Conservation (phyloP, 2,113 vertebrate species). For the Phocoena sinus region DNA sequence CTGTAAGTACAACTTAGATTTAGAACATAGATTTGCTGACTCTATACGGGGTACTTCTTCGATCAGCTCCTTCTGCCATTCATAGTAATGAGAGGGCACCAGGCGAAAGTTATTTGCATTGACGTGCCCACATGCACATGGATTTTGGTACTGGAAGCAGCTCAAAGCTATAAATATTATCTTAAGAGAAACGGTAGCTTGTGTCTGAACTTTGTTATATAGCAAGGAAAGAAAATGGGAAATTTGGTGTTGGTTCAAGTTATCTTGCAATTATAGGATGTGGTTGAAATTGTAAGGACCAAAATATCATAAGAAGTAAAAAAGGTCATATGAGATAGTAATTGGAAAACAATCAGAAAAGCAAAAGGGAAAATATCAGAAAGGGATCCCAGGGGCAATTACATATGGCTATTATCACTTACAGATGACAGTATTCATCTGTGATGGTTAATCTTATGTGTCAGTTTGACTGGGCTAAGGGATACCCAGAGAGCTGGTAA, state of each 20-base stretch:
- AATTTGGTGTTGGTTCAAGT: neutral
- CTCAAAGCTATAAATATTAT: neutral
- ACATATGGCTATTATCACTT: neutral
- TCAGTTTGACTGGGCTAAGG: neutral
- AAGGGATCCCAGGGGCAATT: neutral
- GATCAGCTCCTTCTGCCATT: neutral
- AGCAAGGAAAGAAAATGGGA: neutral
- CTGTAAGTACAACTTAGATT: neutral
- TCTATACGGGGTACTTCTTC: neutral
- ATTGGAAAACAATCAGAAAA: neutral
- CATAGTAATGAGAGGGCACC: neutral
- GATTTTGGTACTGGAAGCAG: neutral
- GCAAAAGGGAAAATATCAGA: neutral
- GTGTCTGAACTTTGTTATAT: neutral
- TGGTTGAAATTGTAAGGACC: neutral
- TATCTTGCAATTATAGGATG: neutral
- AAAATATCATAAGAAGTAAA: neutral
- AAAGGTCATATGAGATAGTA: neutral
- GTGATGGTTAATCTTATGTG: neutral
- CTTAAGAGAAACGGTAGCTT: neutral
- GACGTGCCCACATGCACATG: rapidly evolving
- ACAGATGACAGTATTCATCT: neutral
- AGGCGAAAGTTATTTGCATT: neutral
- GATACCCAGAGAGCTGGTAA: neutral
- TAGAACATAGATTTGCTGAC: neutral